Conservation (phyloP, 2,113 vertebrate genomes). For the Tachuris rubrigastra region DNA sequence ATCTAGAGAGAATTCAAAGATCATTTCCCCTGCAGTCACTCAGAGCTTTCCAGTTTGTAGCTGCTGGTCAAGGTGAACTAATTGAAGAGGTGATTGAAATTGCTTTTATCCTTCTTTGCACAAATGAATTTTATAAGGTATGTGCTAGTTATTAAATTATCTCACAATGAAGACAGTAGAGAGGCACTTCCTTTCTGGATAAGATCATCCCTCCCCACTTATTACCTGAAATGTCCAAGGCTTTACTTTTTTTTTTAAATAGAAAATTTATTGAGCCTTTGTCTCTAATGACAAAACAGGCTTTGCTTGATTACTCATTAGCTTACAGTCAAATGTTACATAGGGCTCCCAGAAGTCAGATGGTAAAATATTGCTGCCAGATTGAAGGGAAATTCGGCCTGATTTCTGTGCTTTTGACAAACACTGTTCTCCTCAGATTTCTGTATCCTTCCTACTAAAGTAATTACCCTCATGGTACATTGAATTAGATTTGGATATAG, state of each 20-base stretch:
- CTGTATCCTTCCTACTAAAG: neutral
- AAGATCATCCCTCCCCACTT: neutral
- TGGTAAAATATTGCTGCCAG: neutral
- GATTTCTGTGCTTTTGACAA: neutral
- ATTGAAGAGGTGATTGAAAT: neutral
- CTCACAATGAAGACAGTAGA: neutral
- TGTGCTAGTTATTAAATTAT: neutral
- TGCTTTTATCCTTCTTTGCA: neutral
- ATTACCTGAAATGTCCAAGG: neutral
- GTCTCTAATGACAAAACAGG: neutral
- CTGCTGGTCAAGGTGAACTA: constrained; percentile 33
- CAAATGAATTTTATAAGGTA: neutral
- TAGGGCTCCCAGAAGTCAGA: neutral
- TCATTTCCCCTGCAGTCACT: neutral
- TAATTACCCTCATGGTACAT: neutral
- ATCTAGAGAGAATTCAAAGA: neutral
- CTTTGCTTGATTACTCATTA: neutral
- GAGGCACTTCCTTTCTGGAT: neutral
- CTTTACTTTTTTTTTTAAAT: neutral
- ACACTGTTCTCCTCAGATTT: neutral
- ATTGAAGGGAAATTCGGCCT: neutral
- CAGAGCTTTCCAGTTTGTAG: neutral
- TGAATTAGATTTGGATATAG: neutral
- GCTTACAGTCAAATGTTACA: neutral
- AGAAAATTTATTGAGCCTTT: neutral